Evolutionary conservation across 2,888 invertebrate genomes (phyloP), one percentile per base, ranked within the genome.

Genomic region (Drosophila ustulata): DNA sequence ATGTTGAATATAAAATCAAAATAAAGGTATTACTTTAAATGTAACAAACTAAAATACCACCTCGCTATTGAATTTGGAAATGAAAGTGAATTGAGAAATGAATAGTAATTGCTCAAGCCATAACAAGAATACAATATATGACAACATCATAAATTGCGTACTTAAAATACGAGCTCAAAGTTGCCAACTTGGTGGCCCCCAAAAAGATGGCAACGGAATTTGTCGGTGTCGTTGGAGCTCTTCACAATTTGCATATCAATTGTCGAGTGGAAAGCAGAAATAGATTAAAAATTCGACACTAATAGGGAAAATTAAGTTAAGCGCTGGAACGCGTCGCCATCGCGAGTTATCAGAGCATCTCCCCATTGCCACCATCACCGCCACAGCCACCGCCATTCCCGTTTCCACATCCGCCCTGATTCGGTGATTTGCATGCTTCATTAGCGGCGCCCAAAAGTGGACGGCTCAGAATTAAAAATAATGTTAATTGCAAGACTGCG

Each of bases 401-500:
- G 46, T 58, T 75, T 61, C 56, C 64, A 43, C 49, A 43, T 49
- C 64, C 56, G 56, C 56, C 58, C 75, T 78, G 75, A 76, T 79
- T 65, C 75, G 79, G 79, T 75, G 75, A 83, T 89, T 89, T 87
- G 88, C 89, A 83, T 83, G 83, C 83, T 83, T 83, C 83, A 83
- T 83, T 83, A 89, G 83, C 81, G 88, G 69, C 81, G 66, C 67
- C 78, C 83, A 56, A 75, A 76, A 76, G 68, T 85, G 72, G 72
- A 69, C 82, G 59, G 83, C 71, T 71, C 59, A 58, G 58, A 82
- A 87, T 89, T 89, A 86, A 86, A 86, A 85, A 82, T 85, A 85
- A 86, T 89, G 89, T 86, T 86, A 86, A 86, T 86, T 86, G 89
- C 88, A 68, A 62, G 56, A 49, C 75, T 11, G 55, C 56, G 67